These are phyloP conservation scores for Megalonaias nervosa DNA, from an alignment of 1,140 invertebrate genomes.

Conservation along the genomic window DNA sequence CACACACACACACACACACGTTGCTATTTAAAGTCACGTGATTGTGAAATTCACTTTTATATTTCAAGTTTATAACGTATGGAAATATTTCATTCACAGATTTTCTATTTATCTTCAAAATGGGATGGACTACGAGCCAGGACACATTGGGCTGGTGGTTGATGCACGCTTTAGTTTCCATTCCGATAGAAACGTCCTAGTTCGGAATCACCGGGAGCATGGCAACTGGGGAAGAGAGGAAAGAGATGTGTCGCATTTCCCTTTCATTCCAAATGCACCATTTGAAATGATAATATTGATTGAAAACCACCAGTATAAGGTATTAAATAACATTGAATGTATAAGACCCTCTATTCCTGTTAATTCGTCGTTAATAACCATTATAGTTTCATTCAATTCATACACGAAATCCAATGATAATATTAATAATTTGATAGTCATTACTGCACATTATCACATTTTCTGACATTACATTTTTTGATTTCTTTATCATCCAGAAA, in stretches of 20 bases:
- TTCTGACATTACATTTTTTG: too few species aligned
- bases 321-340: slow-evolving; percentile 39
- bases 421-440: too few species aligned
- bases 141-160: slow-evolving; percentile 37
- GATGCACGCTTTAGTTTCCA: slow-evolving; percentile 42
- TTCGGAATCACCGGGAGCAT: slow-evolving; percentile 81
- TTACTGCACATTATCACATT: too few species aligned
- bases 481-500: too few species aligned
- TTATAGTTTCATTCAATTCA: too few species aligned
- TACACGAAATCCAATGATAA: too few species aligned
- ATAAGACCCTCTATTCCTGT: too few species aligned
- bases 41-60: too few species aligned
- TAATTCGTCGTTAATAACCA: too few species aligned
- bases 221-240: slow-evolving; percentile 84
- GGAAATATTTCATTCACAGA: slow-evolving; percentile 18
- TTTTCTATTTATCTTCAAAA: slow-evolving; percentile 41
- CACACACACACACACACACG: too few species aligned
- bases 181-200: slow-evolving; percentile 69
- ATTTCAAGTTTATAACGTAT: too few species aligned
- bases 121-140: slow-evolving; percentile 25
- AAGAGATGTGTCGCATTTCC: slow-evolving; percentile 76
- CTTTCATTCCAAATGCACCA: slow-evolving; percentile 79
- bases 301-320: slow-evolving; percentile 71
- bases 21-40: too few species aligned
- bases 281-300: slow-evolving; percentile 76